Conservation (phyloP, 2,113 vertebrate species). For the Triplophysa rosa region DNA sequence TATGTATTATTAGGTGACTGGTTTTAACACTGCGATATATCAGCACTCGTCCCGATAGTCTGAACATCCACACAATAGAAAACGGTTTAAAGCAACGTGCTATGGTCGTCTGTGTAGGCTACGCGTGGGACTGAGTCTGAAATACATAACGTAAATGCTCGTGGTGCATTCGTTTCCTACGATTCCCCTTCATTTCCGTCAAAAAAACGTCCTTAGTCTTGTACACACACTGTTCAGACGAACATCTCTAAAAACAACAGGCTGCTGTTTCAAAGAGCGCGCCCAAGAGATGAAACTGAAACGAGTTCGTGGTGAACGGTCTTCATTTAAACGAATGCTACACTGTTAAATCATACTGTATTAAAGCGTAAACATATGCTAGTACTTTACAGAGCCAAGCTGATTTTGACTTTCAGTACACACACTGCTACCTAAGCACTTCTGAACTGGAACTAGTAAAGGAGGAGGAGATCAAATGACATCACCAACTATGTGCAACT, state of each 20-base stretch:
- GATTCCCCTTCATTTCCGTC: neutral
- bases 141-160: neutral
- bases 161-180: neutral
- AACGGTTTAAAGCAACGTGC: neutral
- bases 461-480: conserved; percentile 32
- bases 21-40: neutral
- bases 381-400: neutral
- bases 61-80: neutral
- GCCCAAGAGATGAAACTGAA: neutral
- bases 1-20: neutral
- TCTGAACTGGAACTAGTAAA: conserved; percentile 23
- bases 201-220: neutral
- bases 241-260: neutral
- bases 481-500: conserved; percentile 18
- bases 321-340: neutral
- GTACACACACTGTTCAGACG: too few relatives aligned
- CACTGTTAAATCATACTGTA: neutral
- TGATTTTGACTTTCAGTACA: neutral
- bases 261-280: neutral
- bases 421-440: neutral
- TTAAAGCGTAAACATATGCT: neutral
- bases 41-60: neutral
- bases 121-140: neutral
- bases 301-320: neutral
- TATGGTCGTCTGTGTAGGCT: neutral